Conservation (phyloP, 2,888 invertebrate species). For the Drosophila borealis region DNA sequence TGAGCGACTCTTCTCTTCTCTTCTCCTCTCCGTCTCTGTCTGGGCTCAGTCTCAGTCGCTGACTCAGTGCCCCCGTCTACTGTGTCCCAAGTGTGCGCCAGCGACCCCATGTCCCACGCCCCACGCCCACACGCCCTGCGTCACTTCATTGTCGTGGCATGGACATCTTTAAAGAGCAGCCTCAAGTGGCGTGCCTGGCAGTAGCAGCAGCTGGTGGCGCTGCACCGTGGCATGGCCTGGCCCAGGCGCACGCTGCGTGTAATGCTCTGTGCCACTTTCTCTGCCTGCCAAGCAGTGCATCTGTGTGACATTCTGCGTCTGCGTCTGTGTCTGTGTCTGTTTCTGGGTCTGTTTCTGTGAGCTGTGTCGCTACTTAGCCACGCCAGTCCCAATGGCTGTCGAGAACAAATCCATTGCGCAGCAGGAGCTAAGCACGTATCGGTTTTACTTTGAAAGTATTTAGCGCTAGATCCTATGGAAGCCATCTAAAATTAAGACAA, state of each 20-base stretch:
- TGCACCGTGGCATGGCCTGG: slow-evolving; percentile 7
- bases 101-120: background rate
- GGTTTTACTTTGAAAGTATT: slow-evolving; percentile 16
- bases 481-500: slow-evolving; percentile 1
- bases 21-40: background rate
- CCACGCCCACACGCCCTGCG: slow-evolving; percentile 13
- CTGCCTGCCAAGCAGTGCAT: background rate
- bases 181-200: slow-evolving; percentile 61
- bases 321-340: slow-evolving; percentile 5
- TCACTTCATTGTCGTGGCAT: slow-evolving; percentile 51
- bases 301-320: slow-evolving; percentile 5
- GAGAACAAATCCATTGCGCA: slow-evolving; percentile 7
- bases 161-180: slow-evolving; percentile 57
- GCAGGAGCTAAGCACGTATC: slow-evolving; percentile 14
- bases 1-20: slow-evolving; percentile 55
- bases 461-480: background rate
- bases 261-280: slow-evolving; percentile 33
- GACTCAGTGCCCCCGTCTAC: background rate
- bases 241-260: slow-evolving; percentile 47
- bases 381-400: slow-evolving; percentile 37
- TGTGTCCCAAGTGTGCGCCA: slow-evolving; percentile 22
- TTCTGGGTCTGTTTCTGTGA: slow-evolving; percentile 9
- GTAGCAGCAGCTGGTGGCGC: slow-evolving; percentile 34
- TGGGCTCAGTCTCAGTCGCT: slow-evolving; percentile 8
- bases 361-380: slow-evolving; percentile 62